These are phyloP conservation scores for Varanus salvator DNA, from an alignment of 2,113 vertebrate species.

Conservation along the genomic window DNA sequence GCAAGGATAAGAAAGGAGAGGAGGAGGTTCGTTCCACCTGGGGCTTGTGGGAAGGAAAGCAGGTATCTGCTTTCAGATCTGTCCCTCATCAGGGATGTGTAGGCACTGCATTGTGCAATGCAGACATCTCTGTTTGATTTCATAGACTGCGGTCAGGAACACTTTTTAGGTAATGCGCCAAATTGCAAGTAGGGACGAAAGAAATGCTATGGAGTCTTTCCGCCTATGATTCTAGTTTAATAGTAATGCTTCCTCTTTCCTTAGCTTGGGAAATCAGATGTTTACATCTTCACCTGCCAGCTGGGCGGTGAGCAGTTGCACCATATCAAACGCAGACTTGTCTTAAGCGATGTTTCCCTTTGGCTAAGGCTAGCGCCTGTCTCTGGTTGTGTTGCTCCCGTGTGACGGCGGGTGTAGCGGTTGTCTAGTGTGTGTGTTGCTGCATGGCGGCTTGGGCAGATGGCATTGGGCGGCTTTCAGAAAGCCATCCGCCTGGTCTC, in stretches of 20 bases:
- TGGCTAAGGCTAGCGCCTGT: conserved; percentile 32
- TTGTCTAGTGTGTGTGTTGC: neutral
- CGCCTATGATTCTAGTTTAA: neutral
- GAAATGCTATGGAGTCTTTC: neutral
- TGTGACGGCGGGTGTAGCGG: neutral
- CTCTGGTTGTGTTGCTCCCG: conserved; percentile 20
- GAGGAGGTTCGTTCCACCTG: too few species aligned
- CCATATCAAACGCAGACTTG: conserved; percentile 37
- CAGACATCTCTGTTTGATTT: too few species aligned
- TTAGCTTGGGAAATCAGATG: neutral
- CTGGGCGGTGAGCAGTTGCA: conserved; percentile 48
- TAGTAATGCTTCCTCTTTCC: neutral
- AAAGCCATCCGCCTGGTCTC: neutral
- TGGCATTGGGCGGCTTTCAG: neutral
- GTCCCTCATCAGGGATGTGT: neutral
- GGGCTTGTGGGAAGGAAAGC: too few species aligned
- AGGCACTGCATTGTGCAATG: neutral
- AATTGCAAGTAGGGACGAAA: neutral
- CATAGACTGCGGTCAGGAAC: neutral
- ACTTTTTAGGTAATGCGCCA: neutral
- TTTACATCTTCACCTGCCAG: neutral
- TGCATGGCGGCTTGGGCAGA: too few species aligned
- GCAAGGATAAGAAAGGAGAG: too few species aligned
- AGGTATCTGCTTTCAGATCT: too few species aligned
- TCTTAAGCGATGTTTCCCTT: conserved; percentile 42